Base-by-base conservation (phyloP, 1,140 invertebrate genomes). In the Bombus waltoni region DNA sequence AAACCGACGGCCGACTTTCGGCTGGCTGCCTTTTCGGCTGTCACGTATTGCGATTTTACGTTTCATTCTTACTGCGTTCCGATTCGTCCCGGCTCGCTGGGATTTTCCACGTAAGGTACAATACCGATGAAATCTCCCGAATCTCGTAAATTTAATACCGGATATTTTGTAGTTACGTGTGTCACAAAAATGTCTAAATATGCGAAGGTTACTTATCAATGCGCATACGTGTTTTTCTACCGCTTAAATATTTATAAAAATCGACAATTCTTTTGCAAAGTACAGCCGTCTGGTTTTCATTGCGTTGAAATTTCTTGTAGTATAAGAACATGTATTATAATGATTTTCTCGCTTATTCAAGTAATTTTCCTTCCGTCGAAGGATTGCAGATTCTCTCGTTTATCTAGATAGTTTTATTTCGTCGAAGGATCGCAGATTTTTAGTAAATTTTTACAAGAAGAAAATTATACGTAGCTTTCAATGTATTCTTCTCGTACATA, bases 31-130 rank as follows among this genome's bases (percentile, higher is more conserved):
- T 76, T 77, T 68, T 76, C 44, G 32, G 40, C 42, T 44, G 32
- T 72, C 68, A 76, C 81, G 75, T 78, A 22, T 28, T n/a, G 73
- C 62, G 32, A 57, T 38, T 65, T 13, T 40, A 40, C 73, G 40
- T 79, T n/a, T 44, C 10, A 6, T 42, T 42, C 25, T 42, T 28
- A 4, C 10, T 22, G 32, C 32, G 5, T 47, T 35, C 3, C 25
- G 15, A 44, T 22, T 42, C 71, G 15, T 66, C 18, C 4, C 1
- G 28, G 66, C 6, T 66, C 15, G 15, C 6, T 35, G 13, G 15
- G 8, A 35, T 35, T 66, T 35, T 35, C 15, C 15, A 62, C 59
- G 9, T 5, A 35, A 6, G 32, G 5, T 66, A 8, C 6, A 35
- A 66, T 22, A 22, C 2, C 1, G 47, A 22, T 53, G 18, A 53